A percentile compares a stretch with the other conserved stretches of the same genome.
Evolutionary conservation across 2,888 invertebrate genomes (phyloP).

Genomic region (Andrena marginata): DNA sequence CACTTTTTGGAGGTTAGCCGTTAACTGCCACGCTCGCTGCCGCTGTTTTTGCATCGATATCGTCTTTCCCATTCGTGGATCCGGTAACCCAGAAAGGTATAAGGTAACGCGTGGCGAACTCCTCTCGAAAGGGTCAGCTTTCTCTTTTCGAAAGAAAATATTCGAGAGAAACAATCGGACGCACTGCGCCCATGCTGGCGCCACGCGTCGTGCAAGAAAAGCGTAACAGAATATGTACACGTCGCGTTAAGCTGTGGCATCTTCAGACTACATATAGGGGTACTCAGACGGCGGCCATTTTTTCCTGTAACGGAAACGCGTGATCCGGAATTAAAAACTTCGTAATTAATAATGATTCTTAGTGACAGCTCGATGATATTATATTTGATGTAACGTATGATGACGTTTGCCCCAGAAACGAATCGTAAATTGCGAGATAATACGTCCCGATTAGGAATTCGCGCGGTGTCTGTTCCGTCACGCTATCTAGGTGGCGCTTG

Average conservation of each 20-base stretch:
- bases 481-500: slow-evolving; percentile 15
- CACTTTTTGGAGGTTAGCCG: slow-evolving; percentile 34
- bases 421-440: slow-evolving; percentile 1
- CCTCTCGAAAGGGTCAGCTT: slow-evolving; percentile 66
- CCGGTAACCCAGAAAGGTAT: slow-evolving; percentile 70
- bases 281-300: slow-evolving; percentile 7
- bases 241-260: slow-evolving; percentile 3
- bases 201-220: slow-evolving; percentile 26
- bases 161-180: slow-evolving; percentile 58
- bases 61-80: slow-evolving; percentile 68
- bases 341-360: not conserved
- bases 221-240: slow-evolving; percentile 47
- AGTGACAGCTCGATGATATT: not conserved
- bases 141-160: slow-evolving; percentile 64
- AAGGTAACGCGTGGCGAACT: slow-evolving; percentile 59
- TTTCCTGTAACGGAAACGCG: not conserved
- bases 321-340: not conserved
- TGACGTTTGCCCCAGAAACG: not conserved
- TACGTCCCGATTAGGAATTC: not conserved
- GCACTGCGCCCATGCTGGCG: slow-evolving; percentile 12
- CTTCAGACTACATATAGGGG: slow-evolving; percentile 3
- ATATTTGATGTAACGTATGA: not conserved
- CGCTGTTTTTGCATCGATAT: slow-evolving; percentile 57
- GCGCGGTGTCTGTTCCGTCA: not conserved
- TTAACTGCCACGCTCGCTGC: slow-evolving; percentile 31